Evolutionary conservation across 2,797 vertebrate genomes (phyloP).

Genomic region (Esox lucius): DNA sequence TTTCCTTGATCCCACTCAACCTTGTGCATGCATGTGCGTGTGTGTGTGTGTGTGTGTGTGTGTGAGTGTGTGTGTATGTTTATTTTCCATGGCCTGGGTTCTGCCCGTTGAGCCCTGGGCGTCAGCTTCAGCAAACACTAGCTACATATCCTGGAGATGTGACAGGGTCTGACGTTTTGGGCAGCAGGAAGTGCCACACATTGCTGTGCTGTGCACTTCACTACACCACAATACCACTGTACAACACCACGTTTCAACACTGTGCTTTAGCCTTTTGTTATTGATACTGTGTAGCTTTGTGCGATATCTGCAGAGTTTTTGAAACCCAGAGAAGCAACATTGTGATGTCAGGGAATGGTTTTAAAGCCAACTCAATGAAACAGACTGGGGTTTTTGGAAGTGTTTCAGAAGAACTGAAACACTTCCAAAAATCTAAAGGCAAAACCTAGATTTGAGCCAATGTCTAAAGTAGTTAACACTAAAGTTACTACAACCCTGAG

Average conservation of each 20-base stretch:
- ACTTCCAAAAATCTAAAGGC: too few species aligned
- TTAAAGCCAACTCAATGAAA: too few species aligned
- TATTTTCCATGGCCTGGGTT: conserved; percentile 54
- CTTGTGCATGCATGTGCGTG: conserved; percentile 15
- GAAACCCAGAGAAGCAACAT: too few species aligned
- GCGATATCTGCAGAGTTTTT: too few species aligned
- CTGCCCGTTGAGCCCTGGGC: conserved; percentile 64
- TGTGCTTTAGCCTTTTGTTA: too few species aligned
- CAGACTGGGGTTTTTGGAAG: too few species aligned
- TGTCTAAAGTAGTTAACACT: too few species aligned
- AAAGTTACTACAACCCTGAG: too few species aligned
- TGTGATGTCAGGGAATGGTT: too few species aligned
- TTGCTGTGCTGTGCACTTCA: not conserved
- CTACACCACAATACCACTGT: conserved; percentile 11
- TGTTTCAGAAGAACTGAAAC: too few species aligned
- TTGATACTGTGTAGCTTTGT: too few species aligned
- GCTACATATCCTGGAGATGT: conserved; percentile 75
- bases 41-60: conserved; percentile 34
- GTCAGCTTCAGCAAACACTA: conserved; percentile 78
- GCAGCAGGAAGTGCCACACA: conserved; percentile 27
- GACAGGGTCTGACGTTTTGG: conserved; percentile 16
- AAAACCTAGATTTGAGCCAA: too few species aligned
- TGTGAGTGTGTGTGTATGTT: conserved; percentile 49
- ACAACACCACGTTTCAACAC: not conserved
- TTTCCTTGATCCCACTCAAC: conserved; percentile 4